Evolutionary conservation across 2,888 invertebrate species (phyloP), one percentile per base, ranked within the genome.

Genomic region (Lottia gigantea): DNA sequence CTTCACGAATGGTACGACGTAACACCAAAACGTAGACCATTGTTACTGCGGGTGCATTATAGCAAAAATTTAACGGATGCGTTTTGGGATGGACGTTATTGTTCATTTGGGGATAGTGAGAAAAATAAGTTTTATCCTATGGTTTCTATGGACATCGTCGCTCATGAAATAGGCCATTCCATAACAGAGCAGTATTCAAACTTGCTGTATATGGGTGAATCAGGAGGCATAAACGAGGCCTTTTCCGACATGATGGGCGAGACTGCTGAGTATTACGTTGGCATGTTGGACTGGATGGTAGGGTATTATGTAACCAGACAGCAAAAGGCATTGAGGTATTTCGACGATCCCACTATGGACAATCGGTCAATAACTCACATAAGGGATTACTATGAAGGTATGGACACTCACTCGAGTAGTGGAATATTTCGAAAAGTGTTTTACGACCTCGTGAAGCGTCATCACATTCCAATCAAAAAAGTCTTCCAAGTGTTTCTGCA

Each of bases 111-210:
- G 15, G 81, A 82, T 66, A 80, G 81, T 0, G 72, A 64, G 15
- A 40, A 15, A 0, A 49, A 31, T 14, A 49, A 65, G 14, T 70
- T 67, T 25, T 78, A 76, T 64, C 83, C 83, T 7, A 70, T 82
- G 1, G 74, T 76, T 0, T 72, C 70, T 63, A 40, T 77, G 8
- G 81, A 82, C 46, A 64, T 78, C 2, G 71, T 82, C 3, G 78
- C 74, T 40, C 83, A 83, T 55, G 83, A 83, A 70, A 74, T 81
- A 23, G 78, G 70, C 0, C 82, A 82, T 63, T 79, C 80, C 0
- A 67, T 82, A 25, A 78, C 78, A 11, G 78, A 79, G 31, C 75
- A 78, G 65, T 68, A 72, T 26, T 81, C 81, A 8, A 71, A 73
- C 14, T 75, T 82, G 23, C 64, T 76, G 26, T 82, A 80, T 66